Evolutionary conservation across 2,797 vertebrate species (phyloP), one percentile per base, ranked within the genome.

Genomic region (Crypturellus tataupa): DNA sequence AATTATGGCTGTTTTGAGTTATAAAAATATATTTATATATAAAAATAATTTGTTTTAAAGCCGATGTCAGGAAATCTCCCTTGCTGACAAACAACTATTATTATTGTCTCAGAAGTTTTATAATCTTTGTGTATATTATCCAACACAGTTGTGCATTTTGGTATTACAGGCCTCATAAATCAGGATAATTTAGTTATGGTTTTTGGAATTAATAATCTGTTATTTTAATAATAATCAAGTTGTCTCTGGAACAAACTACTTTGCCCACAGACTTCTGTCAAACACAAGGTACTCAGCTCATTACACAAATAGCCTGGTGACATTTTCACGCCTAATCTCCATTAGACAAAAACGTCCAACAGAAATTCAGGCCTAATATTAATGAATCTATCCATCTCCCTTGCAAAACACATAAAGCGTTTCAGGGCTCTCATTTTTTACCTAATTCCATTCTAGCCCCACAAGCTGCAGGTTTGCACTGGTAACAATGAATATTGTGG

Each of bases 11-110:
- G n/a, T n/a, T n/a, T n/a, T n/a, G n/a, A n/a, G n/a, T n/a, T n/a
- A n/a, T n/a, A n/a, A n/a, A n/a, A n/a, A n/a, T 37, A 24, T 35
- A 82, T 55, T 83, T 47, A 78, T 92, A 78, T 10, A 71, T 21
- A 80, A 94, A 95, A 92, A 29, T 24, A 58, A 89, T 12, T 51
- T 49, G 8, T 67, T 89, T 84, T 47, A 69, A 76, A 89, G 46
- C 3, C 14, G 69, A 85, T 82, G 60, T 7, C 20, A 76, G 37
- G 9, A 89, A 89, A 69, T 44, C 3, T 14, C n/a, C 42, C 16
- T 85, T 53, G 59, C 55, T 76, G 49, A 92, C 87, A 27, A 91
- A 55, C 6, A 75, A 18, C 11, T 60, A 37, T 27, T 64, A 55
- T 46, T 51, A 76, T 6, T 76, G 16, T 58, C 51, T 75, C 29